Evolutionary conservation across 1,140 invertebrate genomes (phyloP).

Genomic region (Sesamia nonagrioides): DNA sequence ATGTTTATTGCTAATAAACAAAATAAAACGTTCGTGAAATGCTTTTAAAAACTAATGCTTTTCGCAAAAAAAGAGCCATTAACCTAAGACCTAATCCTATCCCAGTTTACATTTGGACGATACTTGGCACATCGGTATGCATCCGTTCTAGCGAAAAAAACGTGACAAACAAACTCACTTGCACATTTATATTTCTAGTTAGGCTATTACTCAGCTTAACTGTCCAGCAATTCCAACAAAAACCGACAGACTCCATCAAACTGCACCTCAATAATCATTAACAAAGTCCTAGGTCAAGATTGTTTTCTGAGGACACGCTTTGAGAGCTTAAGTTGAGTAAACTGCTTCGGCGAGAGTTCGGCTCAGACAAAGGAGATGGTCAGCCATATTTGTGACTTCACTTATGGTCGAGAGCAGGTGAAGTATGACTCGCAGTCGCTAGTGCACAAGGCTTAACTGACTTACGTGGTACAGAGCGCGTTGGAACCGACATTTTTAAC

Average conservation of each 20-base stretch:
- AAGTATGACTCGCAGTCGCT: conserved; percentile 20
- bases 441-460: conserved; percentile 21
- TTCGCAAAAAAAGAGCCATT: too few species aligned
- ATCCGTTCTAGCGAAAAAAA: too few species aligned
- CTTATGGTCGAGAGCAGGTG: conserved; percentile 38
- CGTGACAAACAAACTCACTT: too few species aligned
- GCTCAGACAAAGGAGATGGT: conserved; percentile 60
- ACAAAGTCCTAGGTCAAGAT: conserved; percentile 58
- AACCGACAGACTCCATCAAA: neutral
- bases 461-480: conserved; percentile 8
- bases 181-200: too few species aligned
- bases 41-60: too few species aligned
- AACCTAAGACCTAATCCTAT: too few species aligned
- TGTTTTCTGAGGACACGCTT: conserved; percentile 56
- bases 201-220: too few species aligned
- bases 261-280: conserved; percentile 21
- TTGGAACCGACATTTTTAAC: conserved; percentile 30
- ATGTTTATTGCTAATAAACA: too few species aligned
- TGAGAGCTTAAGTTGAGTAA: conserved; percentile 61
- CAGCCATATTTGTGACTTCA: conserved; percentile 48
- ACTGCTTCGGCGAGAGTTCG: conserved; percentile 51
- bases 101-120: too few species aligned
- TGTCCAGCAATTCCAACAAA: neutral
- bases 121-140: too few species aligned
- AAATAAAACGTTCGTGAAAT: too few species aligned